phyloP scores from a whole-genome alignment of 2,797 vertebrate species.

The Anguilla marmorata region DNA sequence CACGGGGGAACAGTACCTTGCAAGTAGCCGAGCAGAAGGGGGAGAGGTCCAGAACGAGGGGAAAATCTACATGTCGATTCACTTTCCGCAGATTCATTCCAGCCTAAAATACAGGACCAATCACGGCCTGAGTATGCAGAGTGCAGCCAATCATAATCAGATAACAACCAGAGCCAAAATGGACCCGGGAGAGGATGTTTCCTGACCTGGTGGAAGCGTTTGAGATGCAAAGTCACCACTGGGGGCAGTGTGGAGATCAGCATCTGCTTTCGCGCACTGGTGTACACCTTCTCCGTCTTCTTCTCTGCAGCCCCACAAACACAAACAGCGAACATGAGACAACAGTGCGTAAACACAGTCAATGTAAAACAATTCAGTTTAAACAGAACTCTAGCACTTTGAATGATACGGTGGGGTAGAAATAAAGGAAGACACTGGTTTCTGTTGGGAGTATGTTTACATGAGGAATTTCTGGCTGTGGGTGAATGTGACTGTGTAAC shows the following conservation, averaged over 20 bases:
- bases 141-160: constrained; percentile 5
- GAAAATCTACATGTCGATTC: constrained; percentile 96
- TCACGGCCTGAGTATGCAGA: constrained; percentile 9
- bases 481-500: too few species aligned
- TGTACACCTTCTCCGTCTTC: constrained; percentile 87
- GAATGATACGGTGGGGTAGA: neutral
- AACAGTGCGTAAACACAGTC: neutral
- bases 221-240: constrained; percentile 91
- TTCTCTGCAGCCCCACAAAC: constrained; percentile 67
- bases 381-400: neutral
- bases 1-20: constrained; percentile 75
- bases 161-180: neutral
- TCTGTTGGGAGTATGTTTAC: too few species aligned
- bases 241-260: constrained; percentile 90
- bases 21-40: constrained; percentile 92
- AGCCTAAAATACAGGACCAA: constrained; percentile 70
- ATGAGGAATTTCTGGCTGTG: too few species aligned
- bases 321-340: neutral
- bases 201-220: constrained; percentile 96
- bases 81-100: constrained; percentile 95
- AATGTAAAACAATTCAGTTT: neutral
- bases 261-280: constrained; percentile 93
- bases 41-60: constrained; percentile 86
- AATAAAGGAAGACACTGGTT: neutral
- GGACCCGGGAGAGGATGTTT: neutral